phyloP scores from a whole-genome alignment of 2,888 invertebrate species.

The Pristionchus fissidentatus region DNA sequence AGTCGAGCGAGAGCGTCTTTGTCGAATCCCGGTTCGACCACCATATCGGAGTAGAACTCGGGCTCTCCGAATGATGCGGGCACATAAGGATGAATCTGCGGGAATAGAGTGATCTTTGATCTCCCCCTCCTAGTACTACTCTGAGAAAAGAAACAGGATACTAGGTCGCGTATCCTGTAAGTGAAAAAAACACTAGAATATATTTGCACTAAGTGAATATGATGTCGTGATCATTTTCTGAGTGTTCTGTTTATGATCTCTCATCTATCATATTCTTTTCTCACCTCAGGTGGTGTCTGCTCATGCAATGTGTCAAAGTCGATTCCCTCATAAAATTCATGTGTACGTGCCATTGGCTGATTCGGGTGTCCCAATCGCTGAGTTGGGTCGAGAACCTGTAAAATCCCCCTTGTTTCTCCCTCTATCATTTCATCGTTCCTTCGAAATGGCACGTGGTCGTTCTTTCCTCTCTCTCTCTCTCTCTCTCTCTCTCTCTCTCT shows the following conservation, averaged over 20 bases:
- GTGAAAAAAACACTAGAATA: too few species aligned
- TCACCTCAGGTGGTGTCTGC: slow-evolving; percentile 75
- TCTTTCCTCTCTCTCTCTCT: too few species aligned
- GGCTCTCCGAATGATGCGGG: slow-evolving; percentile 85
- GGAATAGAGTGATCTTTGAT: not conserved
- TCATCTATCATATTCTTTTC: not conserved
- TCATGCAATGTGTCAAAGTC: slow-evolving; percentile 85
- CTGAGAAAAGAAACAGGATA: not conserved
- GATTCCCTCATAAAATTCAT: slow-evolving; percentile 88
- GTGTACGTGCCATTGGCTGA: slow-evolving; percentile 84
- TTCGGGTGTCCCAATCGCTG: slow-evolving; percentile 49
- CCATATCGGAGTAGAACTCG: slow-evolving; percentile 79
- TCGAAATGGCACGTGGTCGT: too few species aligned
- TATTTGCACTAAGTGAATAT: too few species aligned
- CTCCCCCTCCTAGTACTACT: not conserved
- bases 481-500: not conserved
- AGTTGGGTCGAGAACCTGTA: slow-evolving; percentile 48
- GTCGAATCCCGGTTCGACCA: slow-evolving; percentile 88
- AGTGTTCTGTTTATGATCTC: not conserved
- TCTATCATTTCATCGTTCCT: too few species aligned
- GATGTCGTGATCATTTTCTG: not conserved
- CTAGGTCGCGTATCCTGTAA: not conserved
- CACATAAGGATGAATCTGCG: slow-evolving; percentile 81
- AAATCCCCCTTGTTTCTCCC: too few species aligned
- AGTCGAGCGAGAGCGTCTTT: slow-evolving; percentile 86